phyloP scores from a whole-genome alignment of 2,797 vertebrate species.

The Fratercula arctica region DNA sequence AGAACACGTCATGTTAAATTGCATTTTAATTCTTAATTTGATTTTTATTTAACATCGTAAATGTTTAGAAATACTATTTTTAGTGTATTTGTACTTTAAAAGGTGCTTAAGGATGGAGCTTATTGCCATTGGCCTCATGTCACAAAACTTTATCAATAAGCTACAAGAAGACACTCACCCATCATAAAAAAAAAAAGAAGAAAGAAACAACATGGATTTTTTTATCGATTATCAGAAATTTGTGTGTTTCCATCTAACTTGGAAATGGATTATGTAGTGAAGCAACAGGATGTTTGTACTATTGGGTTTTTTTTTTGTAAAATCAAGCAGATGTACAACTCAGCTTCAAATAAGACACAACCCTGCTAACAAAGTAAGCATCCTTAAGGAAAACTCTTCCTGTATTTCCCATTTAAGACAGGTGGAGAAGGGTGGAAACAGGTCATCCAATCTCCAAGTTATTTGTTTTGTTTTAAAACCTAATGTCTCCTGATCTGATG shows the following conservation, averaged over 20 bases:
- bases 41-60: conserved; percentile 29
- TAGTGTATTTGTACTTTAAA: conserved; percentile 38
- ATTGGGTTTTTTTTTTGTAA: conserved; percentile 3
- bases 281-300: conserved; percentile 40
- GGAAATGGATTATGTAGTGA: conserved; percentile 50
- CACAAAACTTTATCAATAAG: conserved; percentile 58
- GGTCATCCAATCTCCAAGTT: not conserved
- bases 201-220: conserved; percentile 59
- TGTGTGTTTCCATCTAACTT: conserved; percentile 57
- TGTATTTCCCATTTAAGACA: not conserved
- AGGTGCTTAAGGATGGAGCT: conserved; percentile 22
- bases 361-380: conserved; percentile 32
- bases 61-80: conserved; percentile 42
- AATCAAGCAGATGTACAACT: conserved; percentile 55
- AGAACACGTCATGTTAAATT: not conserved
- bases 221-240: conserved; percentile 40
- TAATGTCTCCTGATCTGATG: not conserved
- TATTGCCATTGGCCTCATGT: conserved; percentile 43
- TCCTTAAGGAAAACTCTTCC: conserved; percentile 38
- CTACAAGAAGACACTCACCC: conserved; percentile 13
- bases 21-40: not conserved
- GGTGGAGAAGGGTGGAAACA: not conserved
- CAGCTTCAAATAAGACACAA: conserved; percentile 33
- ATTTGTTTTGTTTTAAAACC: conserved; percentile 30
- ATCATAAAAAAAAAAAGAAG: conserved; percentile 25